Evolutionary conservation across 2,888 invertebrate genomes (phyloP).

Genomic region (Smittia sp.): DNA sequence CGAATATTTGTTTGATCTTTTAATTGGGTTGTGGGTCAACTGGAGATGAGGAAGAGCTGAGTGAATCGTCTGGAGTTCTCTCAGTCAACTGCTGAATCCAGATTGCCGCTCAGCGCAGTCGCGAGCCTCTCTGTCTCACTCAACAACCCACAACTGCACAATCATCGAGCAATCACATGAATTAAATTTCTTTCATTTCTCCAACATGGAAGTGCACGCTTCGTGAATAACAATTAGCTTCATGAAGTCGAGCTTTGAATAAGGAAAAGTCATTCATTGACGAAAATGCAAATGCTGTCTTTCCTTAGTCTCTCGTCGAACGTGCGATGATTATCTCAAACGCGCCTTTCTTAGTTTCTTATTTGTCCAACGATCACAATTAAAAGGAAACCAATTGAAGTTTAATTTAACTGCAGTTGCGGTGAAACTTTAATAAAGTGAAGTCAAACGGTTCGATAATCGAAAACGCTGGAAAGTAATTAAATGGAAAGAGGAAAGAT

Average conservation of each 20-base stretch:
- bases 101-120: too few species aligned
- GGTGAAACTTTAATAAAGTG: too few species aligned
- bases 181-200: neutral
- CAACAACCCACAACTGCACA: too few species aligned
- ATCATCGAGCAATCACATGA: neutral
- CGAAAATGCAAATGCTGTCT: constrained; percentile 3
- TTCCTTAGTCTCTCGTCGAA: neutral
- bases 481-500: too few species aligned
- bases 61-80: too few species aligned
- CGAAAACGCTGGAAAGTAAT: too few species aligned
- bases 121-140: too few species aligned
- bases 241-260: neutral
- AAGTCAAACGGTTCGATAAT: too few species aligned
- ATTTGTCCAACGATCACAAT: neutral
- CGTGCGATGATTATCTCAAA: neutral
- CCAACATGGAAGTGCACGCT: neutral
- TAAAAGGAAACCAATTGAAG: neutral
- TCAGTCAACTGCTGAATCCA: too few species aligned
- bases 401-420: neutral
- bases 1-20: neutral
- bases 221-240: neutral
- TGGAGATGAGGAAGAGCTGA: too few species aligned
- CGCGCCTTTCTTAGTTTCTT: neutral
- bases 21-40: too few species aligned
- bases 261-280: neutral